These are phyloP conservation scores for Choloepus hoffmanni DNA, from an alignment of 2,113 vertebrate species.

Conservation along the genomic window DNA sequence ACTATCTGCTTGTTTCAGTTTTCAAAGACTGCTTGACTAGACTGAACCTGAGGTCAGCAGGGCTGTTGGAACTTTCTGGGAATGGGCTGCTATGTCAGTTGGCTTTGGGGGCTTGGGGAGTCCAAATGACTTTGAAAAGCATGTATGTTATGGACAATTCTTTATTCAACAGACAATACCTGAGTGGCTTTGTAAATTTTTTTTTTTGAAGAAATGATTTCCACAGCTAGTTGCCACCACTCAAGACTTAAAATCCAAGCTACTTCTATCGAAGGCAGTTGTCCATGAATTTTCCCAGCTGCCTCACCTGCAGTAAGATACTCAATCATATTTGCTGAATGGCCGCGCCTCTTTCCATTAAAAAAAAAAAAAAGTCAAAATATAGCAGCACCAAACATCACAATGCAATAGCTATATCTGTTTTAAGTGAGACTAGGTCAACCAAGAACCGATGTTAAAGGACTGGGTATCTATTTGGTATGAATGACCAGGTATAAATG, in stretches of 20 bases:
- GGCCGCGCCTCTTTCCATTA: not conserved
- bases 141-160: conserved; percentile 57
- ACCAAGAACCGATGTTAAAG: not conserved
- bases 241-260: conserved; percentile 6
- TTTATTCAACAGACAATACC: conserved; percentile 75
- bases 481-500: not conserved
- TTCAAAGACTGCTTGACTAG: conserved; percentile 70
- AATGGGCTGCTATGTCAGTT: conserved; percentile 74
- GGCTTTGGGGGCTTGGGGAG: not conserved
- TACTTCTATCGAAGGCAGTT: conserved; percentile 59
- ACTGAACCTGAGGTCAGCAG: conserved; percentile 34
- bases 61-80: conserved; percentile 56
- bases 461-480: not conserved
- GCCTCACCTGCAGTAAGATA: not conserved
- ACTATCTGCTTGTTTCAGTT: conserved; percentile 74
- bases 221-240: conserved; percentile 62
- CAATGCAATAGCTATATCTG: not conserved
- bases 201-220: conserved; percentile 47
- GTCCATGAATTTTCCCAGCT: conserved; percentile 31
- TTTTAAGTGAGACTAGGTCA: not conserved
- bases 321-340: not conserved
- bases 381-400: not conserved
- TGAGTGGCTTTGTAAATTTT: conserved; percentile 29
- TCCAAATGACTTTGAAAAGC: conserved; percentile 60
- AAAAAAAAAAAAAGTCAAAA: not conserved